Base-by-base conservation (phyloP, 92 coral and sea anemone genomes). In the Parazoanthus atlanticus region DNA sequence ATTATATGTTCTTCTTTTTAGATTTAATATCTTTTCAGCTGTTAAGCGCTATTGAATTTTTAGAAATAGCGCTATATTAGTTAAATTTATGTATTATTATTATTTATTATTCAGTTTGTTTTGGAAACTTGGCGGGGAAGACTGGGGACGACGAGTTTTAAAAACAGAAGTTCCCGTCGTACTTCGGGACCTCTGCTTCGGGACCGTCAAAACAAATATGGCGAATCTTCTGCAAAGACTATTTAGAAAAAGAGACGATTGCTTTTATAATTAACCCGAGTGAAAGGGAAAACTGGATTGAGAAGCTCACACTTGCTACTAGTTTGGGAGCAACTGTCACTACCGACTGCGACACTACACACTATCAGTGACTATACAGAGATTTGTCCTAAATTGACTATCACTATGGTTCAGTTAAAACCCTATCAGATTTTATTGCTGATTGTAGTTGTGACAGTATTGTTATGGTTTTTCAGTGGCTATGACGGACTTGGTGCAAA, bases 401-500 rank as follows among this genome's bases (percentile, higher is more conserved):
- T 7, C 1, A 33, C 34, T 16, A 69, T 84, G 87, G 61, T 46
- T 69, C 87, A 84, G 66, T 4, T 72, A 13, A 84, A 46, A 25
- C 67, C 74, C 23, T 70, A 84, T 46, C 87, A 84, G 0, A 49
- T 84, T 69, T 47, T 84, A 67, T 40, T 84, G 67, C 65, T 84
- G 38, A 70, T 84, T 46, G 87, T 84, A 47, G 54, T 28, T 23
- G 78, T 46, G 28, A 47, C 87, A 7, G 11, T 84, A 70, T 40
- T 84, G n/a, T n/a, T 84, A 46, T 84, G 87, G 78, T 70, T 67
- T 38, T 69, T 84, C 46, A 84, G 61, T 5, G 30, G 78, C 79
- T 69, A 84, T 25, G 78, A 41, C 28, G 64, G 61, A 70, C 66
- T 84, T 6, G 65, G 54, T 70, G 64, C 78, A 69, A 70, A 46